Conservation (phyloP, 2,113 vertebrate genomes). For the Lasiurus borealis region DNA sequence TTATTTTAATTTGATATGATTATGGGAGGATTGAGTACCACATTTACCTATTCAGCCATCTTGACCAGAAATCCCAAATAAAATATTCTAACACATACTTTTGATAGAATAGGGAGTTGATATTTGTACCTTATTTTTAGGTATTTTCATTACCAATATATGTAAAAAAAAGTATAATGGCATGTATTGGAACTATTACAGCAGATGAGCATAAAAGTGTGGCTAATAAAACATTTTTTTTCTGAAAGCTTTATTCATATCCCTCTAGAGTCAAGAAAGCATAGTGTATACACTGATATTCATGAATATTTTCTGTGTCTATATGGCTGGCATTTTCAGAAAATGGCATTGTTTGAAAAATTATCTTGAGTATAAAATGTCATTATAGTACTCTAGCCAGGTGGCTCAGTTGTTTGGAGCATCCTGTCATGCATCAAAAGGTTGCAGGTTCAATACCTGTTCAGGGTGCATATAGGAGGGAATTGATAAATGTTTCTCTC, state of each 20-base stretch:
- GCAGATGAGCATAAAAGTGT: not conserved
- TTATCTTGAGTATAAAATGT: not conserved
- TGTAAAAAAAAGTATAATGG: not conserved
- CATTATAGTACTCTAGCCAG: not conserved
- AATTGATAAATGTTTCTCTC: not conserved
- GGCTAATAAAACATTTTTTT: not conserved
- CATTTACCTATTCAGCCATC: not conserved
- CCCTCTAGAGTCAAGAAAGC: not conserved
- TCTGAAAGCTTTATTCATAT: not conserved
- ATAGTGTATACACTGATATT: not conserved
- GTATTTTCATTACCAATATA: not conserved
- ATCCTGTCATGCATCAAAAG: not conserved
- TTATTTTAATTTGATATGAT: not conserved
- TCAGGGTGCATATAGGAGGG: not conserved
- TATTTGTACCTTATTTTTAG: not conserved
- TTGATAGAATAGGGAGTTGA: not conserved
- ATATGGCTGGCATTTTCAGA: not conserved
- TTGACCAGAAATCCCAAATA: not conserved
- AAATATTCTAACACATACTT: not conserved
- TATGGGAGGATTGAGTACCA: not conserved
- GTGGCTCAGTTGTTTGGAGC: no score
- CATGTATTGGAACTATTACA: not conserved
- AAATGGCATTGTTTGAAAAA: slow-evolving; percentile 24
- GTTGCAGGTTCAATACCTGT: not conserved
- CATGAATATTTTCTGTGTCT: not conserved